Base-by-base conservation (phyloP, 2,113 vertebrate species). In the Hippocampus barbouri region DNA sequence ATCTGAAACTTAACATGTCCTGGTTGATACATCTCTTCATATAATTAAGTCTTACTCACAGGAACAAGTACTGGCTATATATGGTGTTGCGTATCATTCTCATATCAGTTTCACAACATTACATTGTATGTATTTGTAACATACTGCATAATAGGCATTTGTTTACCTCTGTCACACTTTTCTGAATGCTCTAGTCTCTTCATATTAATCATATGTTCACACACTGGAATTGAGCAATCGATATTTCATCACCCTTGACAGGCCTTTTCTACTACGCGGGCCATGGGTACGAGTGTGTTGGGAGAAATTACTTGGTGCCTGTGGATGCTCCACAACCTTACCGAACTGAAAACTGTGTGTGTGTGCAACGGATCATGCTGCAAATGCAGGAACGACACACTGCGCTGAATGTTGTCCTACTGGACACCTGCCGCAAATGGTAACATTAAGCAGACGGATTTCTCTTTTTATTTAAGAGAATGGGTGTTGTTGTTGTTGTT, bases 221-320 rank as follows among this genome's bases (percentile, higher is more conserved):
- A 11, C 27, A 27, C 27, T 61, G 59, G 18, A 34, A 61, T 61
- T 61, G 59, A 30, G 57, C 27, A 66, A 76, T 72, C 3, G 72
- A 7, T n/a, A 16, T 70, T 72, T 45, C 16, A n/a, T 70, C 21
- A 70, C 27, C 68, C 8, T 66, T 56, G 0, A 14, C 80, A 96
- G 95, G 92, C n/a, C 34, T 96, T 25, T 96, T 96, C 86, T 96
- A 96, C 88, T 96, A 95, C 0, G 94, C 95, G 0, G 95, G 95
- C 5, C 94, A 96, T 0, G 94, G 95, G 0, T 96, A 94, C 0
- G 95, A 96, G 66, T 88, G 83, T 21, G 63, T 84, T 0, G 94
- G 94, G 34, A 93, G 94, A 81, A 96, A 96, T 86, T 96, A 96
- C 84, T 82, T 96, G 86, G 94, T 96, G 10, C 89, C 94, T 0